Percentiles rank a stretch among this genome's conserved stretches.
phyloP scores from a whole-genome alignment of 2,113 vertebrate genomes.

The Cyanoderma ruficeps region DNA sequence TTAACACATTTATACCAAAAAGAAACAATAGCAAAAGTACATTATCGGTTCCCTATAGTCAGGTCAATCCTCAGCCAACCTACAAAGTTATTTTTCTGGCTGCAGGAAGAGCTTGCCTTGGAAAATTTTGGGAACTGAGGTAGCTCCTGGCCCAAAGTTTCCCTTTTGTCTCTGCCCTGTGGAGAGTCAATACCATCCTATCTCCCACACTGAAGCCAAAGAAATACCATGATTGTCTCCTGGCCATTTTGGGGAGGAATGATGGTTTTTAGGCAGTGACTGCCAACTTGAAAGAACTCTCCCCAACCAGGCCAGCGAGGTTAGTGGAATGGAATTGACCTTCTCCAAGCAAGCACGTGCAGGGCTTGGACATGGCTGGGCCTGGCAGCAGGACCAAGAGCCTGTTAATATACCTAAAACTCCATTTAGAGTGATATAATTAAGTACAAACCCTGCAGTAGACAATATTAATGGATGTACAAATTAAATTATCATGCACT shows the following conservation, averaged over 20 bases:
- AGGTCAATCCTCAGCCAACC: background rate
- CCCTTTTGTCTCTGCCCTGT: background rate
- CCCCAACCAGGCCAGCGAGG: background rate
- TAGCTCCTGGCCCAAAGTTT: background rate
- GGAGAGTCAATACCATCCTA: background rate
- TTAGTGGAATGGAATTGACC: background rate
- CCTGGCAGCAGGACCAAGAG: background rate
- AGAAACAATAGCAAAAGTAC: background rate
- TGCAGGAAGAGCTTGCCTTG: background rate
- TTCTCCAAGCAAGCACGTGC: background rate
- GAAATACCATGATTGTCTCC: accelerated
- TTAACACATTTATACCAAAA: background rate
- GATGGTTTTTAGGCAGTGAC: background rate
- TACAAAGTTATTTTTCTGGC: background rate
- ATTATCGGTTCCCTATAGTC: background rate
- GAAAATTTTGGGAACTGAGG: background rate
- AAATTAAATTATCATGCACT: constrained; percentile 59
- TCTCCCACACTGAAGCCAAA: background rate
- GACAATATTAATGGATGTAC: constrained; percentile 42
- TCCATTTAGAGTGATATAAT: constrained; percentile 7
- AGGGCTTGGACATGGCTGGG: background rate
- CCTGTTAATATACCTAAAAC: background rate
- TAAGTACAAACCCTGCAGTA: constrained; percentile 23
- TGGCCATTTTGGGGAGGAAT: background rate
- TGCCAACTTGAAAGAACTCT: background rate